phyloP scores from a whole-genome alignment of 2,888 invertebrate genomes.

The Andrena minutula region DNA sequence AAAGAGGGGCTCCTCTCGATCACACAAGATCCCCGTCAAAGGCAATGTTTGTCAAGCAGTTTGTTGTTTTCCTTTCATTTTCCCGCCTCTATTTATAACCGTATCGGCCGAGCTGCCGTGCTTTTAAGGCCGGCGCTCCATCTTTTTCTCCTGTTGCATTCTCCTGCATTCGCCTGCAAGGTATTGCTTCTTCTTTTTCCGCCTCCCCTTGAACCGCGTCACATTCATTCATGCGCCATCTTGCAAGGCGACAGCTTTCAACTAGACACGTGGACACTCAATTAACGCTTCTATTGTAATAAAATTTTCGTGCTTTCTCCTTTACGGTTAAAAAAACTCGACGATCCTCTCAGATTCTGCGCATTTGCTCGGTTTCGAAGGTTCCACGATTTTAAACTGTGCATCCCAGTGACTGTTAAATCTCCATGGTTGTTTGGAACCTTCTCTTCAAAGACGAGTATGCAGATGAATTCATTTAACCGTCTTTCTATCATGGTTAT shows the following conservation, averaged over 20 bases:
- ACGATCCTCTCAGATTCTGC: no score
- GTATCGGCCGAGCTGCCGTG: slow-evolving; percentile 8
- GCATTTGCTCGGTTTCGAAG: no score
- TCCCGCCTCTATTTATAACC: slow-evolving; percentile 4
- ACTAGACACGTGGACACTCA: not conserved
- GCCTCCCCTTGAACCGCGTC: not conserved
- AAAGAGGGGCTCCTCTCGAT: slow-evolving; percentile 6
- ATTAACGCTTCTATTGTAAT: no score
- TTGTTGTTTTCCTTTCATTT: slow-evolving; percentile 12
- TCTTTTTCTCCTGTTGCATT: not conserved
- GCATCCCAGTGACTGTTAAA: no score
- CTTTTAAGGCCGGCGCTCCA: slow-evolving; percentile 13
- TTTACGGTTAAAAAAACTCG: no score
- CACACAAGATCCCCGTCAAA: slow-evolving; percentile 12
- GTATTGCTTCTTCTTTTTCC: not conserved
- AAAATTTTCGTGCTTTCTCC: no score
- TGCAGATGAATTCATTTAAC: not conserved
- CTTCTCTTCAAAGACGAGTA: not conserved
- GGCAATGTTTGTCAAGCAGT: slow-evolving; percentile 23
- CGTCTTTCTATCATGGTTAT: slow-evolving; percentile 15
- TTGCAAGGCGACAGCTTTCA: not conserved
- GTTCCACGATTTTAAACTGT: no score
- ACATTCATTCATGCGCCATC: slow-evolving; percentile 1
- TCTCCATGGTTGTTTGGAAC: not conserved
- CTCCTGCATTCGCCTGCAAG: slow-evolving; percentile 3